Evolutionary conservation across 1,140 invertebrate species (phyloP), one percentile per base, ranked within the genome.

Genomic region (Eurosta solidaginis): DNA sequence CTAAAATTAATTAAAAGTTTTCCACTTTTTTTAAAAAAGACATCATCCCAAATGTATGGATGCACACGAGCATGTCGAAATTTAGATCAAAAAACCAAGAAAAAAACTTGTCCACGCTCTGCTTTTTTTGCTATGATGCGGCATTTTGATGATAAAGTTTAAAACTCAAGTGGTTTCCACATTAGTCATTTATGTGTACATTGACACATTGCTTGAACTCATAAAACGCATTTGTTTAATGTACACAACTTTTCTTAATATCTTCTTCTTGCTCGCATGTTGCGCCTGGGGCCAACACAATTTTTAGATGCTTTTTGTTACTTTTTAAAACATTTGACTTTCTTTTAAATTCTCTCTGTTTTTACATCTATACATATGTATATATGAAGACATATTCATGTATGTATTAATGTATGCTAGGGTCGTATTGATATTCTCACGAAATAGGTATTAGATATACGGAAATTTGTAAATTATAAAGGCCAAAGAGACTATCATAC

Each of bases 131-230:
- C 7, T n/a, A 29, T 33, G 22, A 3, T 63, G 29, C 7, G 5
- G 14, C 54, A n/a, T 5, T 33, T 63, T 36, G 29, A 33, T 36
- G 54, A 29, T n/a, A 40, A 68, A 68, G 40, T 9, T 68, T 20
- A 68, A 68, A 68, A 68, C 33, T 68, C 59, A 42, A 68, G 59
- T 29, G 59, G 59, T 68, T 68, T 68, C 22, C 33, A 40, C 59
- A 68, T 68, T 68, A 68, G 59, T 68, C 59, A 68, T 68, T 68
- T 68, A 22, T n/a, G n/a, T n/a, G n/a, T 68, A 1, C 59, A 40
- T 10, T 40, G 59, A 33, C 33, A n/a, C 27, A 40, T 7, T n/a
- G 33, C 59, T 9, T n/a, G n/a, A n/a, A n/a, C n/a, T n/a, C n/a
- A n/a, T n/a, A n/a, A n/a, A n/a, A n/a, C n/a, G n/a, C n/a, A n/a